A percentile compares a stretch with the other conserved stretches of the same genome.
phyloP scores from a whole-genome alignment of 2,797 vertebrate species.

The Rhinatrema bivittatum region DNA sequence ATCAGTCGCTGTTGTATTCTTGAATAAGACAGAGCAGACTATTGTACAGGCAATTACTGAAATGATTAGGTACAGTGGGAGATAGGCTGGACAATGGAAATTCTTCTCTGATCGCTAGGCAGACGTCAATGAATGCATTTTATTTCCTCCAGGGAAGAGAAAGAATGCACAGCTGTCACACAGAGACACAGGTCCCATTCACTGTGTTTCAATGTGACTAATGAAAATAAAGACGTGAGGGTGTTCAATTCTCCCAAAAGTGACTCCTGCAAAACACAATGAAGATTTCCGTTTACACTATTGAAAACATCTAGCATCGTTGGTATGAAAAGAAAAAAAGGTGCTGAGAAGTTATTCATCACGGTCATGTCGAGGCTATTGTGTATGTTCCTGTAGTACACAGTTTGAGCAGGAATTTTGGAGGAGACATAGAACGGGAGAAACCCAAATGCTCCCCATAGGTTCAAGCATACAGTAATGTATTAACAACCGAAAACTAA shows the following conservation, averaged over 20 bases:
- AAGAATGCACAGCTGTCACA: constrained; percentile 18
- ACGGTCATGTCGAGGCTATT: too few relatives aligned
- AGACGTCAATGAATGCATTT: constrained; percentile 24
- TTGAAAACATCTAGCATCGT: too few relatives aligned
- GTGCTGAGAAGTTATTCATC: too few relatives aligned
- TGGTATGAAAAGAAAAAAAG: too few relatives aligned
- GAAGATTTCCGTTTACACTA: too few relatives aligned
- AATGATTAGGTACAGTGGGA: constrained; percentile 5
- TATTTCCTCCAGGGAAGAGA: constrained; percentile 22
- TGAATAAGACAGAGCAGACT: constrained; percentile 11
- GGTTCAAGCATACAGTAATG: too few relatives aligned
- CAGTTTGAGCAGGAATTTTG: too few relatives aligned
- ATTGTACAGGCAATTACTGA: constrained; percentile 22
- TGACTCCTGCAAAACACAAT: constrained; percentile 13
- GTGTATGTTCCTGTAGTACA: too few relatives aligned
- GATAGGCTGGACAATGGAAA: constrained; percentile 14
- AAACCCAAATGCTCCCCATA: too few relatives aligned
- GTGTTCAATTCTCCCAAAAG: constrained; percentile 3
- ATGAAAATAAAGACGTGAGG: constrained; percentile 28
- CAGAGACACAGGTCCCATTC: constrained; percentile 20
- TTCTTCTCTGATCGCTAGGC: constrained; percentile 16
- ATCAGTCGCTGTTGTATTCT: constrained; percentile 29
- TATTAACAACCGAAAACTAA: too few relatives aligned
- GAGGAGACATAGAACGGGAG: too few relatives aligned
- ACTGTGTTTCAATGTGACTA: constrained; percentile 24